Base-by-base conservation (phyloP, 2,113 vertebrate species). In the Engystomops pustulosus region DNA sequence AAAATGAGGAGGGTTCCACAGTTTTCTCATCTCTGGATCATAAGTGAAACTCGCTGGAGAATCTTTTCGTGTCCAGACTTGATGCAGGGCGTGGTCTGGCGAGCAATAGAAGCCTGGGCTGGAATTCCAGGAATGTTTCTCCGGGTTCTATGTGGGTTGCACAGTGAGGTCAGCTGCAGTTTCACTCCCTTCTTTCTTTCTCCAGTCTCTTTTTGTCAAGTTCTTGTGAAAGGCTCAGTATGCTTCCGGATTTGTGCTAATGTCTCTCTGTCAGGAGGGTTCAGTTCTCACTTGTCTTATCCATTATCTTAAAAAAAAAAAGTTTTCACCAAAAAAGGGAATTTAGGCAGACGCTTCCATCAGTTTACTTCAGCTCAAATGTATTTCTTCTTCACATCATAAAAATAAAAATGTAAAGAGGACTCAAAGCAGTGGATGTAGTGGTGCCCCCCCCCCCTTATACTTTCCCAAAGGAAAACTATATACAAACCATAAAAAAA, bases 81-180 rank as follows among this genome's bases (percentile, higher is more conserved):
- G 81, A 77, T 27, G 55, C 41, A 6, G 30, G 81, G 81, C 38
- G 81, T 41, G 72, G 44, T 77, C 30, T 76, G 72, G 45, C 15
- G 30, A 62, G 38, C 38, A 55, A 65, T 77, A 76, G 81, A 49
- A 84, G 81, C 58, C 36, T 62, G 47, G 58, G 58, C 8, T 84
- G 72, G 60, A 84, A 84, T 84, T 67, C 81, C 60, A 49, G 27
- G 81, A 84, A 84, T 84, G 47, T 30, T n/a, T 84, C 58, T 77
- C 18, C 38, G 20, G 30, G 58, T 84, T 76, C 58, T 83, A 45
- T 84, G 81, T 77, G 71, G 81, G 81, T 67, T 84, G 44, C 44
- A n/a, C 58, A 10, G n/a, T 84, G 67, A 84, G 81, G 81, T 77
- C 81, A 58, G 72, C 71, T 6, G 45, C 30, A 77, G 71, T 68